These are phyloP conservation scores for Maccullochella peelii DNA, from an alignment of 2,113 vertebrate genomes.

Conservation along the genomic window DNA sequence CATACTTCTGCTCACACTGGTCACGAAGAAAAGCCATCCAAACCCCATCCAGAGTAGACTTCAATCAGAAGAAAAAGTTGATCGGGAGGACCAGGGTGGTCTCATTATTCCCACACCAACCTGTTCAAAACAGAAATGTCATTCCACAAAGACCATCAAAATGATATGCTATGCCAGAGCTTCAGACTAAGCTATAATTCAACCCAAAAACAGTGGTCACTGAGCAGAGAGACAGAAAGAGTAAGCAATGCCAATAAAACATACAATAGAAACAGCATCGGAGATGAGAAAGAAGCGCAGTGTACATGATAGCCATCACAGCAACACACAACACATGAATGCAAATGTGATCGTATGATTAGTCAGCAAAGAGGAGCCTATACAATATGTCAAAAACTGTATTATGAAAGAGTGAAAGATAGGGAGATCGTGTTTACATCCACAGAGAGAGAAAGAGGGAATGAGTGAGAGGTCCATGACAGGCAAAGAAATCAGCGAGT, in stretches of 20 bases:
- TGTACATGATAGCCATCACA: too few species aligned
- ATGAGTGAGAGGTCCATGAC: neutral
- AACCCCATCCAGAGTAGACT: neutral
- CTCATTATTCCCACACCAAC: neutral
- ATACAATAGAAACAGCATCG: neutral
- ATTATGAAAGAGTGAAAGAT: neutral
- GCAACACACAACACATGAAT: neutral
- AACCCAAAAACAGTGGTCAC: neutral
- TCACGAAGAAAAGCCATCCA: neutral
- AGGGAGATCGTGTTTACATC: too few species aligned
- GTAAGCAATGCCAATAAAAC: neutral
- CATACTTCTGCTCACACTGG: neutral
- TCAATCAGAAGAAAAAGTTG: neutral
- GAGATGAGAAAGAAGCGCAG: neutral
- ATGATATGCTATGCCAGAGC: neutral
- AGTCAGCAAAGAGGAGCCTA: neutral
- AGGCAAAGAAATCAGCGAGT: too few species aligned
- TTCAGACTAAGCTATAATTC: neutral
- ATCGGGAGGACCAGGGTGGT: neutral
- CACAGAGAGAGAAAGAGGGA: too few species aligned
- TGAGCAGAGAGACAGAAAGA: neutral
- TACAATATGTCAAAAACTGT: neutral
- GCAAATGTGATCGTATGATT: neutral
- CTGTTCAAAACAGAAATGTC: neutral
- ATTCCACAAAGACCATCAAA: neutral